A percentile compares a stretch with the other conserved stretches of the same genome.
Conservation (phyloP, 2,797 vertebrate genomes). For the Megaceryle alcyon region DNA sequence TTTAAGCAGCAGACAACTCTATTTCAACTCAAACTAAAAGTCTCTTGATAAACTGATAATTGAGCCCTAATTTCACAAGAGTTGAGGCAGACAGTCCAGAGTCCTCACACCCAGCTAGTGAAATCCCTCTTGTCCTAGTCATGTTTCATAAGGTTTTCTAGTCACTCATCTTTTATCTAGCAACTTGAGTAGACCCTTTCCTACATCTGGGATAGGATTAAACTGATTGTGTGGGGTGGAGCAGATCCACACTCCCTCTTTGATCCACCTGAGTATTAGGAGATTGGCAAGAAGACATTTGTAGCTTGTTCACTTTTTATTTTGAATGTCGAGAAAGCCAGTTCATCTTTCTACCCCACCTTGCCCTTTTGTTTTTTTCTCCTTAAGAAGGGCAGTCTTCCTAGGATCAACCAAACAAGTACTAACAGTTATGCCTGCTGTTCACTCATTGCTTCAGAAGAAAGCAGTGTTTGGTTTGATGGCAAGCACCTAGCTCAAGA, state of each 20-base stretch:
- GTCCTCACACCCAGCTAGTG: neutral
- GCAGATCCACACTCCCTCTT: neutral
- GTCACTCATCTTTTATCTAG: neutral
- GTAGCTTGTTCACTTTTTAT: neutral
- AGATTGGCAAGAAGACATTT: neutral
- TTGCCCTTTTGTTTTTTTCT: neutral
- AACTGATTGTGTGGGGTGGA: accelerated
- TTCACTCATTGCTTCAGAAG: neutral
- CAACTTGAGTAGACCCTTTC: neutral
- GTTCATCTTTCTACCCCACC: neutral
- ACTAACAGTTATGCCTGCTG: neutral
- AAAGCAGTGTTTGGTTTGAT: neutral
- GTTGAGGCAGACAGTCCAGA: neutral
- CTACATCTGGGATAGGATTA: neutral
- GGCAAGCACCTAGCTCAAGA: neutral
- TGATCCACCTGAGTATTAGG: neutral
- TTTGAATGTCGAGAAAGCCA: neutral
- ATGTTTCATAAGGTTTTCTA: neutral
- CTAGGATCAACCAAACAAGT: neutral
- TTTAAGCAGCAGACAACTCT: neutral
- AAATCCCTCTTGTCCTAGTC: neutral
- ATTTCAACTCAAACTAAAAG: neutral
- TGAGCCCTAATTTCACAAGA: neutral
- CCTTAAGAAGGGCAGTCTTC: neutral
- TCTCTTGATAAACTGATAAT: neutral